These are phyloP conservation scores for Pangasius larnaudii DNA, from an alignment of 2,797 vertebrate genomes.

Conservation along the genomic window DNA sequence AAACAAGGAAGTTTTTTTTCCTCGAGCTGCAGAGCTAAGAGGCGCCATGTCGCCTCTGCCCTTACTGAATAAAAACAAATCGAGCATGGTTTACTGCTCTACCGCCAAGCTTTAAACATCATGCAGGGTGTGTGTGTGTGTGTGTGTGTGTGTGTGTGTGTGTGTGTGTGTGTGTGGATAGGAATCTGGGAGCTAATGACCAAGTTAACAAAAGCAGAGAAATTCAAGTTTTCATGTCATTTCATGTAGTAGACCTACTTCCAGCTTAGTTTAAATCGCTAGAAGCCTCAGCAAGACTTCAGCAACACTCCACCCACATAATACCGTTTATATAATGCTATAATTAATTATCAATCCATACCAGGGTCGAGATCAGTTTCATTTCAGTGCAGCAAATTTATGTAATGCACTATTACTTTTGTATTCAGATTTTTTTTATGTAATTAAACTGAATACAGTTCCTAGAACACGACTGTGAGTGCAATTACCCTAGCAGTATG, in stretches of 20 bases:
- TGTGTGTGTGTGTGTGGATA: constrained; percentile 63
- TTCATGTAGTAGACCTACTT: not conserved
- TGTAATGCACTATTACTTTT: constrained; percentile 13
- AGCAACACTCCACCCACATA: constrained; percentile 43
- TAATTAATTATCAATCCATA: constrained; percentile 36
- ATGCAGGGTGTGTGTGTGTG: constrained; percentile 59
- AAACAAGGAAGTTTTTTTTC: constrained; percentile 70
- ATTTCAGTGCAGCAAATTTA: constrained; percentile 27
- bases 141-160: constrained; percentile 66
- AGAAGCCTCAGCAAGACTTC: constrained; percentile 18
- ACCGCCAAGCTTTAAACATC: constrained; percentile 58
- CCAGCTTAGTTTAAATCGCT: constrained; percentile 21
- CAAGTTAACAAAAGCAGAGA: not conserved
- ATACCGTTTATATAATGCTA: constrained; percentile 36
- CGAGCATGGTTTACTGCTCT: constrained; percentile 72
- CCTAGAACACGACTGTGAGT: not conserved
- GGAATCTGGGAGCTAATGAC: not conserved
- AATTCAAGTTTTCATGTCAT: constrained; percentile 9
- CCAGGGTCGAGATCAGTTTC: constrained; percentile 20
- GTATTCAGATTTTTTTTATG: constrained; percentile 16
- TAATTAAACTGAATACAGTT: not conserved
- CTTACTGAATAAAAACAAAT: constrained; percentile 65
- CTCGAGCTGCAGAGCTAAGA: constrained; percentile 65
- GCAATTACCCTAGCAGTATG: not conserved
- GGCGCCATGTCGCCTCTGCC: constrained; percentile 59